A percentile compares a stretch with the other conserved stretches of the same genome.
Evolutionary conservation across 2,113 vertebrate species (phyloP).

Genomic region (Mesembrinibis cayennensis): DNA sequence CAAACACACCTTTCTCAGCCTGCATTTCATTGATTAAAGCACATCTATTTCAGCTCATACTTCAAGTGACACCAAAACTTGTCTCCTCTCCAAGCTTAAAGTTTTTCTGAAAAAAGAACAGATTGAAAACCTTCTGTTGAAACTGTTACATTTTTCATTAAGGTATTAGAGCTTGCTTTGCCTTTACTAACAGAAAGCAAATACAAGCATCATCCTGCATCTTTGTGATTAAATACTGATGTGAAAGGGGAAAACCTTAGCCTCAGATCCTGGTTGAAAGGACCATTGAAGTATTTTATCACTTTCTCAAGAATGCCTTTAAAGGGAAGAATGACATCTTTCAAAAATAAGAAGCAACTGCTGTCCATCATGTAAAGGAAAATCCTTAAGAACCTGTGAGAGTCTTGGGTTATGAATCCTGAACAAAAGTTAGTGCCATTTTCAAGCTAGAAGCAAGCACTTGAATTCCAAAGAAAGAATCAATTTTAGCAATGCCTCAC

Average conservation of each 20-base stretch:
- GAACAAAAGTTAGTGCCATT: background rate
- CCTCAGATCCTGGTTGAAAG: background rate
- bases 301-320: background rate
- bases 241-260: background rate
- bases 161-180: background rate
- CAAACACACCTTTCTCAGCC: background rate
- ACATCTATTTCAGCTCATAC: background rate
- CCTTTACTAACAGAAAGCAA: background rate
- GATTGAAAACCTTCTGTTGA: background rate
- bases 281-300: background rate
- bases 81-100: background rate
- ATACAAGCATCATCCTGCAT: background rate
- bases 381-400: background rate
- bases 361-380: background rate
- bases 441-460: background rate
- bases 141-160: fast-evolving
- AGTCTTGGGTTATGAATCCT: background rate
- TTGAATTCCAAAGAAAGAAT: background rate
- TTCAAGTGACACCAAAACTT: background rate
- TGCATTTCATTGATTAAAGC: background rate
- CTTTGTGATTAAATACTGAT: background rate
- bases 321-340: background rate
- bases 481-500: background rate
- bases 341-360: background rate
- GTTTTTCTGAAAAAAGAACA: background rate